Evolutionary conservation across 1,140 invertebrate genomes (phyloP), one percentile per base, ranked within the genome.

Genomic region (Eumaeus atala): DNA sequence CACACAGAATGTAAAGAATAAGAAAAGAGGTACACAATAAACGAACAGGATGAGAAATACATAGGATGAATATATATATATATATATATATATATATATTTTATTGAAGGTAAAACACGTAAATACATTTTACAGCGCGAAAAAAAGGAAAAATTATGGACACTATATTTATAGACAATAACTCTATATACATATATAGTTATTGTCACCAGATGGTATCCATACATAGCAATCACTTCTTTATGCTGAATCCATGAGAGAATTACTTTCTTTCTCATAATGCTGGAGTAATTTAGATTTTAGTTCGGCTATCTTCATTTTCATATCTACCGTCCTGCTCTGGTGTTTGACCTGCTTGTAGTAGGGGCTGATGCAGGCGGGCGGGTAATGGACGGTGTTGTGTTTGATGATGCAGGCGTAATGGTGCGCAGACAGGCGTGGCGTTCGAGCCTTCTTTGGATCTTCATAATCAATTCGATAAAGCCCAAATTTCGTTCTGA

Each of bases 401-500:
- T 35, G 48, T 14, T 12, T 33, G 21, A 36, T 50, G 48, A 50
- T 10, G 48, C 34, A 33, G 34, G 28, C 28, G 48, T 50, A 50
- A 28, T 50, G 34, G 48, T 50, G 28, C 21, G 33, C 28, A 4
- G 28, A 34, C 1, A 14, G 48, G 8, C 28, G 48, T n/a, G 28
- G 28, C 3, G 28, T n/a, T 9, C 40, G 40, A 3, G 40, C 2
- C 12, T 9, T 7, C 14, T 44, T 44, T 9, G 40, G 16, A 6
- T 44, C 40, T 9, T 44, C 40, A 9, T 44, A 67, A 34, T 64
- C 35, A 11, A 64, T 57, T 0, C 57, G 44, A 14, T 64, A 67
- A 0, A 62, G 38, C 9, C 66, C 60, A 35, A 57, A 68, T n/a
- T 62, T 63, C 17, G 49, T 9, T 21, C 62, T 67, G 59, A 48